phyloP scores from a whole-genome alignment of 2,888 invertebrate species.

The Amblyjoppa fuscipennis region DNA sequence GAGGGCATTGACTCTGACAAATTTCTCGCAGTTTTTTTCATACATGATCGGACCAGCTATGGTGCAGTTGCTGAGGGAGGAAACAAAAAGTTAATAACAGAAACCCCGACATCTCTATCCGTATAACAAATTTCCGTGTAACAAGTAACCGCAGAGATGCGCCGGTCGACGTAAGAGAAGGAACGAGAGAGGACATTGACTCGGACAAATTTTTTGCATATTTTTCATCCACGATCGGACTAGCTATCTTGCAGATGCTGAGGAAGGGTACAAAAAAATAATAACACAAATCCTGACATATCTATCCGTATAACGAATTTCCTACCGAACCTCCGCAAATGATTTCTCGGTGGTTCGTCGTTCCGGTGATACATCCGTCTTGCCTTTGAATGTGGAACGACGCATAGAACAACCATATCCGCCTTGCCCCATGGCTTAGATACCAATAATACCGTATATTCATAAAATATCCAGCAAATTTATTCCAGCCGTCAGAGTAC shows the following conservation, averaged over 20 bases:
- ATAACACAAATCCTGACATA: neutral
- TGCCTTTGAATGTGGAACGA: neutral
- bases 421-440: neutral
- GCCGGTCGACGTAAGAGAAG: no score
- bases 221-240: neutral
- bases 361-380: neutral
- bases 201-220: no score
- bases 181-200: no score
- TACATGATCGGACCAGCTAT: no score
- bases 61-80: no score
- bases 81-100: neutral
- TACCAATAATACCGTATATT: conserved; percentile 28
- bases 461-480: conserved; percentile 69
- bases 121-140: neutral
- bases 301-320: neutral
- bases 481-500: conserved; percentile 74
- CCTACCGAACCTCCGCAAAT: neutral
- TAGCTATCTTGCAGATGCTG: neutral
- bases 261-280: neutral
- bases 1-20: no score
- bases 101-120: neutral
- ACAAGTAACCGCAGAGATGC: no score
- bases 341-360: neutral
- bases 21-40: no score
- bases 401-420: neutral